Base-by-base conservation (phyloP, 2,797 vertebrate species). In the Pseudochirops corinnae region DNA sequence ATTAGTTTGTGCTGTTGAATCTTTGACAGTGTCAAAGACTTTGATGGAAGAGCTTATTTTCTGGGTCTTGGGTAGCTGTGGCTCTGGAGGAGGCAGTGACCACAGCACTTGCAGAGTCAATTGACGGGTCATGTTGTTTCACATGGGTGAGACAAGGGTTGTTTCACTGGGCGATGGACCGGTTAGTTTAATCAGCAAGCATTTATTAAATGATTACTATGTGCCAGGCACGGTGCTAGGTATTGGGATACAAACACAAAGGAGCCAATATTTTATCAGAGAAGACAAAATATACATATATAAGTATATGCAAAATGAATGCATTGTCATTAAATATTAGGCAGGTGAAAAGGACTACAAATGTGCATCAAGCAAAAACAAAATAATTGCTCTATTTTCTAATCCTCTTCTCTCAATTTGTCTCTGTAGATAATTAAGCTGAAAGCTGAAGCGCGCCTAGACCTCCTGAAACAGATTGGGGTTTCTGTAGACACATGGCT, bases 401-500 rank as follows among this genome's bases (percentile, higher is more conserved):
- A 56, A 96, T 82, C 26, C 0, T 21, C 87, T 14, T n/a, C 50
- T 93, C 74, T 26, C 39, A 26, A 50, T 87, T 93, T 97, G 0
- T 96, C 53, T 96, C 93, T 96, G 11, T 98, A 99, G 99, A 99
- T 99, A 74, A 98, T 99, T 95, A 99, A 99, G 98, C 98, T 99
- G 97, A 99, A 99, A 98, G 99, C 99, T 0, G 99, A 99, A 95
- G 99, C 99, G 7, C 99, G 99, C 13, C 98, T 99, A 53, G 99
- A 99, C 93, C 99, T 99, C 94, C 98, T 99, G n/a, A 99, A 99
- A 93, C 99, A 99, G 98, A 99, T 99, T 0, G 99, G 99, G 0
- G 99, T 99, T 92, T 99, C 99, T 0, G 99, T 99, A 98, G 99
- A 99, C 96, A 99, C 99, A 0, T 99, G 99, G 99, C 98, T 99